These are phyloP conservation scores for Apamea anceps DNA, from an alignment of 2,888 invertebrate species.

Conservation along the genomic window DNA sequence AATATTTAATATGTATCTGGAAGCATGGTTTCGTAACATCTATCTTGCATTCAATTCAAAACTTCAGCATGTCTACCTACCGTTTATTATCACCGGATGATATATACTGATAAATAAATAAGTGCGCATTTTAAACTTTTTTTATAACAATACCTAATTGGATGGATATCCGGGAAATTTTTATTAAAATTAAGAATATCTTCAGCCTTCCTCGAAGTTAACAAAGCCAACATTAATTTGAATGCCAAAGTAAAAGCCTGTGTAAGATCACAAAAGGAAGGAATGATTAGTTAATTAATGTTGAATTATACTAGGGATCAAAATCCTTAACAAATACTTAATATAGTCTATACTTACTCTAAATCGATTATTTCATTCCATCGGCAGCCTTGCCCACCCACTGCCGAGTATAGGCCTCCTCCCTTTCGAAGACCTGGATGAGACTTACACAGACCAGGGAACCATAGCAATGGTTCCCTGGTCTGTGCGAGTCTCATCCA, in stretches of 20 bases:
- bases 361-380: neutral
- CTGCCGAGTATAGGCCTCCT: neutral
- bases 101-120: too few relatives aligned
- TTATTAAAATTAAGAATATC: slow-evolving; percentile 12
- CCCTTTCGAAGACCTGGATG: too few relatives aligned
- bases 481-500: neutral
- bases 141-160: neutral
- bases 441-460: too few relatives aligned
- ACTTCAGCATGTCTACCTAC: neutral
- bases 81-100: neutral
- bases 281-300: neutral
- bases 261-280: slow-evolving; percentile 5
- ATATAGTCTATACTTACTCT: neutral
- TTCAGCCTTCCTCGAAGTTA: neutral
- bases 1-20: slow-evolving; percentile 17
- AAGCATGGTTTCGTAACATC: neutral
- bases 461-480: neutral
- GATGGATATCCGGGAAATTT: slow-evolving; percentile 4
- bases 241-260: slow-evolving; percentile 39
- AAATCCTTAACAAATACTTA: neutral
- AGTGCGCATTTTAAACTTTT: neutral
- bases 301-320: neutral
- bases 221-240: slow-evolving; percentile 29
- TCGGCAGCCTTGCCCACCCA: neutral
- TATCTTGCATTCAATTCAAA: slow-evolving; percentile 4